Conservation (phyloP, 2,113 vertebrate species). For the Spea multiplicata region DNA sequence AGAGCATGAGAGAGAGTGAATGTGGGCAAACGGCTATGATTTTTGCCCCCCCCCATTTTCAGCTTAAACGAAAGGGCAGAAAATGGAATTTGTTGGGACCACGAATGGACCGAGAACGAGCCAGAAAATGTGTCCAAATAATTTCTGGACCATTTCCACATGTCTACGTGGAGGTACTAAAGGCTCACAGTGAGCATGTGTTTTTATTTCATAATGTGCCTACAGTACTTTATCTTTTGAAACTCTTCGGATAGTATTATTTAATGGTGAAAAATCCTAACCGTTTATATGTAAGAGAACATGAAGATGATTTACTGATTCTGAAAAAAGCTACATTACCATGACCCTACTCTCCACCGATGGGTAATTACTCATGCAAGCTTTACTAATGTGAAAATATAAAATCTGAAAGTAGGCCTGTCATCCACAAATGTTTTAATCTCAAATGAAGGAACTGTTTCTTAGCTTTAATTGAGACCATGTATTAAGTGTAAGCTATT, state of each 20-base stretch:
- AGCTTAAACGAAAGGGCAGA: neutral
- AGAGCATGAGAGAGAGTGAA: too few relatives aligned
- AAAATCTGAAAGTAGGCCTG: too few relatives aligned
- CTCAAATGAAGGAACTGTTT: neutral
- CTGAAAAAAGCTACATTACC: neutral
- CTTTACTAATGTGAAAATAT: too few relatives aligned
- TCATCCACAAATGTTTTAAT: too few relatives aligned
- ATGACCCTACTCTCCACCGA: neutral
- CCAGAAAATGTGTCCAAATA: too few relatives aligned
- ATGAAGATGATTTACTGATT: conserved; percentile 1
- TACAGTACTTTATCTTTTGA: conserved; percentile 25
- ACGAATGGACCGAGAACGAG: too few relatives aligned
- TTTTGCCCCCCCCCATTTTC: neutral
- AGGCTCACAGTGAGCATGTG: neutral
- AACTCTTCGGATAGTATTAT: conserved; percentile 22
- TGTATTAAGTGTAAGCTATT: too few relatives aligned
- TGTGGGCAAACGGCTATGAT: too few relatives aligned
- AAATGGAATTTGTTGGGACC: too few relatives aligned
- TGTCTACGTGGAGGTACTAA: neutral
- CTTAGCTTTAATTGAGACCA: too few relatives aligned
- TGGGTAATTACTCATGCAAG: too few relatives aligned
- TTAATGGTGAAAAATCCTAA: neutral
- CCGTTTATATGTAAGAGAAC: neutral
- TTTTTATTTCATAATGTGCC: neutral
- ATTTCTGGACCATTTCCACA: too few relatives aligned